Evolutionary conservation across 2,888 invertebrate species (phyloP), one percentile per base, ranked within the genome.

Genomic region (Latheticus oryzae): DNA sequence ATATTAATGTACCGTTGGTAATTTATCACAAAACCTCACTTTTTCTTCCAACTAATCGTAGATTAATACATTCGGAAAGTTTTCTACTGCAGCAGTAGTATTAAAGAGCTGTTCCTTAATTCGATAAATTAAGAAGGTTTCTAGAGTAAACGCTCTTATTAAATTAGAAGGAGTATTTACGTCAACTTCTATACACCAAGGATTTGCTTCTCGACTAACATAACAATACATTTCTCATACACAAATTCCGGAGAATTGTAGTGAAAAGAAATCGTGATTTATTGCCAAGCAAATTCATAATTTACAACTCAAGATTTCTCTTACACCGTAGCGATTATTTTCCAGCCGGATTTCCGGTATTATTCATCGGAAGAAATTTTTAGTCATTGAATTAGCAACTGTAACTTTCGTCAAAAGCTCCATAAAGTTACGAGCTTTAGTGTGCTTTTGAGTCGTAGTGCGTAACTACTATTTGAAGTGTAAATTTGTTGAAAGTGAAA

Each of bases 61-160:
- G n/a, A n/a, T n/a, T n/a, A n/a, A n/a, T n/a, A n/a, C n/a, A n/a
- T n/a, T n/a, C n/a, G n/a, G n/a, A n/a, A n/a, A n/a, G n/a, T n/a
- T n/a, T n/a, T n/a, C n/a, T n/a, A n/a, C n/a, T n/a, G n/a, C n/a
- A n/a, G n/a, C n/a, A n/a, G n/a, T n/a, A n/a, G n/a, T n/a, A n/a
- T n/a, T n/a, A n/a, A 53, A 53, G 53, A 43, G 53, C 53, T 43
- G 37, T 50, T 50, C 23, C 16, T 17, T 53, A 53, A 53, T 53
- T 53, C 53, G 45, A 54, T 54, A 54, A 54, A 54, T 54, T 45
- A 54, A 33, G 45, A 9, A 11, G 45, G 45, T 54, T 53, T 32
- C 45, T 54, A 28, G 37, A 15, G 54, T 35, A 54, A 54, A 45
- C 45, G 54, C 23, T 28, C 19, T 45, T 17, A 51, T 51, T 23